These are phyloP conservation scores for Acanthopleura granulata DNA, from an alignment of 2,888 invertebrate genomes.

Conservation along the genomic window DNA sequence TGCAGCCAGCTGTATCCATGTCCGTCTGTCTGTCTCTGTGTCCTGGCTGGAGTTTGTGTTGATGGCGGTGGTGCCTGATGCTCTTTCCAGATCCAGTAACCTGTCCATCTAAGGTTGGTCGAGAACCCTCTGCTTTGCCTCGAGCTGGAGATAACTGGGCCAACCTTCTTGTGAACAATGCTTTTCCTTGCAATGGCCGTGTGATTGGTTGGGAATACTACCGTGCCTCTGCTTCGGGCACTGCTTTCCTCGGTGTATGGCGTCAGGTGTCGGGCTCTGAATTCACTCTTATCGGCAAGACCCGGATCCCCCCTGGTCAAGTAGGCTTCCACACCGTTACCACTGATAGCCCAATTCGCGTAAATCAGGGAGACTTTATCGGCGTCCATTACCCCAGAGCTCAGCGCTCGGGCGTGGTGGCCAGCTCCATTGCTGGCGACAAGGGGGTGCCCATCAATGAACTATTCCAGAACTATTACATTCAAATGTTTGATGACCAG, in stretches of 20 bases:
- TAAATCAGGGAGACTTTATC: constrained; percentile 61
- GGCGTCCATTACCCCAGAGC: constrained; percentile 58
- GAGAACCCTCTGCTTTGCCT: constrained; percentile 47
- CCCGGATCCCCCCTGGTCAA: constrained; percentile 46
- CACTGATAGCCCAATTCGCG: constrained; percentile 44
- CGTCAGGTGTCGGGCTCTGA: constrained; percentile 47
- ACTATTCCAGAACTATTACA: constrained; percentile 55
- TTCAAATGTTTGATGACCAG: constrained; percentile 53
- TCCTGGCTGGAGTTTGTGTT: too few relatives aligned
- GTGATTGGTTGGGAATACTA: constrained; percentile 58
- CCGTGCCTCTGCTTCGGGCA: constrained; percentile 47
- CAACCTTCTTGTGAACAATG: constrained; percentile 61
- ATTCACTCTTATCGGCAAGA: constrained; percentile 49
- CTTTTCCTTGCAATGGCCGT: constrained; percentile 61
- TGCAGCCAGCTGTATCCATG: too few relatives aligned
- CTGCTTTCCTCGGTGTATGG: constrained; percentile 61
- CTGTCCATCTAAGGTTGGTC: constrained; percentile 57
- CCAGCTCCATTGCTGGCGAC: constrained; percentile 42
- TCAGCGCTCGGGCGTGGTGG: constrained; percentile 53
- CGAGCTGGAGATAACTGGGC: constrained; percentile 54
- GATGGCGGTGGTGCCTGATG: too few relatives aligned
- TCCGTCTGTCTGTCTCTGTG: too few relatives aligned
- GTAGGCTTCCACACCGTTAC: constrained; percentile 44
- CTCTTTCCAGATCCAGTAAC: constrained; percentile 32
- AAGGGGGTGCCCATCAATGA: constrained; percentile 41